Base-by-base conservation (phyloP, 2,888 invertebrate genomes). In the Sinotaia quadrata region DNA sequence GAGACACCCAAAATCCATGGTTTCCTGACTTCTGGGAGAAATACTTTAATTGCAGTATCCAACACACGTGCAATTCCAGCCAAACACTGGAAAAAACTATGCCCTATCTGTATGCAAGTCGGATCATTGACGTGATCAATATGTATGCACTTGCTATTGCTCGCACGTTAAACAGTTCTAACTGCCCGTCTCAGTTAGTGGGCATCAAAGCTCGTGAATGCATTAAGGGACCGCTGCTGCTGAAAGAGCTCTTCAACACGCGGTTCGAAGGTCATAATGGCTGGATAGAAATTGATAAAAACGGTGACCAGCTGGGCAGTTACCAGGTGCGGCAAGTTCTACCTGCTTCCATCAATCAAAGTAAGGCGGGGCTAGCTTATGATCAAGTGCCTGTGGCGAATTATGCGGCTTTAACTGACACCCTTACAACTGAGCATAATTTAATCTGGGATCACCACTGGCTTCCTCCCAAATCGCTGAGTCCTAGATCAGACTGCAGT, bases 1-100 rank as follows among this genome's bases (percentile, higher is more conserved):
- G 41, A 1, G 71, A 57, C 2, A 71, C 56, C 2, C 41, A 44
- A 3, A 81, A 85, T 68, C 81, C 83, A 0, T 84, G 83, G 83
- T 78, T 85, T 27, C 44, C 58, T 18, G 78, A 81, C 31, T 79
- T 80, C 76, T 85, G 85, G 85, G 75, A 76, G 56, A 69, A 69
- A n/a, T 47, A 74, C 56, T 83, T 80, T 56, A 61, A 74, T 24
- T 83, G 82, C 52, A 71, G 72, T n/a, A 74, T 79, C 69, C 24
- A 57, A 1, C 57, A 51, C 4, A 69, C 69, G 2, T 70, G 71
- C 31, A 21, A 29, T 4, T 10, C 24, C 15, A 57, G 49, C 18
- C 41, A 61, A 5, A 58, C 54, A 0, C n/a, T 33, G 5, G 61
- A 51, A n/a, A 21, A 37, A 7, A 4, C 62, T n/a, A n/a, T 44